Evolutionary conservation across 2,113 vertebrate genomes (phyloP).

Genomic region (Lepus americanus): DNA sequence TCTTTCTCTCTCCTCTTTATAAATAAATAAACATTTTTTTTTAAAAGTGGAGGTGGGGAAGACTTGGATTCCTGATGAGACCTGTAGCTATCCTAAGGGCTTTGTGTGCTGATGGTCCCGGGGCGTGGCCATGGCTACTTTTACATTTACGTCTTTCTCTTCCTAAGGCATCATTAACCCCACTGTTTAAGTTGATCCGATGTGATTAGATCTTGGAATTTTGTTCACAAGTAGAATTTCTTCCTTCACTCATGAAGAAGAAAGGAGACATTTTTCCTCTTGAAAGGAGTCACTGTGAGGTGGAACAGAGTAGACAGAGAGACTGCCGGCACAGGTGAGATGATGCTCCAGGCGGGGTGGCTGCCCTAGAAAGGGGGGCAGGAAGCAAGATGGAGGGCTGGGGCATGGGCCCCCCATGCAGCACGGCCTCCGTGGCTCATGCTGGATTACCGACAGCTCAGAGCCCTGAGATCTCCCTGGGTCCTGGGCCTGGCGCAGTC

Average conservation of each 20-base stretch:
- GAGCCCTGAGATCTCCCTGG: background rate
- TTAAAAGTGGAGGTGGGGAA: background rate
- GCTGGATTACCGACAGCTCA: background rate
- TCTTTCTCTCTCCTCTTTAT: no score
- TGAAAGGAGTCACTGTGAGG: background rate
- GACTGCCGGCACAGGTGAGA: background rate
- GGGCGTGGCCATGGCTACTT: background rate
- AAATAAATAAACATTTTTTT: no score
- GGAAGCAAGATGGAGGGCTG: background rate
- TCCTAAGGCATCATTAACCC: background rate
- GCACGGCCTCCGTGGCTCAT: background rate
- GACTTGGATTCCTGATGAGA: background rate
- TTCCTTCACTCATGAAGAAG: background rate
- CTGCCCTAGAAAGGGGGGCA: no score
- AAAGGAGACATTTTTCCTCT: background rate
- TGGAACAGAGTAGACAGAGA: background rate
- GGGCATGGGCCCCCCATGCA: rapidly evolving
- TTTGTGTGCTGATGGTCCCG: background rate
- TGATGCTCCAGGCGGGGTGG: no score
- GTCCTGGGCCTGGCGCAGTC: background rate
- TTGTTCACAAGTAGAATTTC: slow-evolving; percentile 20
- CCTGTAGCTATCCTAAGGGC: background rate
- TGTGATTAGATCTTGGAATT: background rate
- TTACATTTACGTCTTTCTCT: background rate
- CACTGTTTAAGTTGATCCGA: background rate